phyloP scores from a whole-genome alignment of 2,888 invertebrate genomes.

The Parasteatoda lunata region DNA sequence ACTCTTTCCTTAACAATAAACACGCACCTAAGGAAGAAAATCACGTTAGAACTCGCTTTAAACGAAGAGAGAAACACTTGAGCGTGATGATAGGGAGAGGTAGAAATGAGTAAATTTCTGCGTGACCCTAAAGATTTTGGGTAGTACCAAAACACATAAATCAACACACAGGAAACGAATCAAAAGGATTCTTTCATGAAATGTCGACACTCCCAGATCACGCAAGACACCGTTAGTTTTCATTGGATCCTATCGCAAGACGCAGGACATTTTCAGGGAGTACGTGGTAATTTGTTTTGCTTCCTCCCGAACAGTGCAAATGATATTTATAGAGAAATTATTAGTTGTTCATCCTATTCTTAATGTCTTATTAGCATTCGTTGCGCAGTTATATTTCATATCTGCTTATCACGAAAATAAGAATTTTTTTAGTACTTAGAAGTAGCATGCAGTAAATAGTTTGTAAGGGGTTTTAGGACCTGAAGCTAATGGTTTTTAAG shows the following conservation, averaged over 20 bases:
- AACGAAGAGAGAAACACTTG: neutral
- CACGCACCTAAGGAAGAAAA: conserved; percentile 34
- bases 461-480: too few relatives aligned
- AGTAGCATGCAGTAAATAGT: too few relatives aligned
- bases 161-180: conserved; percentile 26
- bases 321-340: too few relatives aligned
- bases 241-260: neutral
- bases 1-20: neutral
- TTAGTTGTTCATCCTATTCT: too few relatives aligned
- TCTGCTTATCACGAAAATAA: too few relatives aligned
- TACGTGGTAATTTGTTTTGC: conserved; percentile 1
- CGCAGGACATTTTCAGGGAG: conserved; percentile 9
- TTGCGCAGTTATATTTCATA: too few relatives aligned
- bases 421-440: too few relatives aligned
- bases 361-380: too few relatives aligned
- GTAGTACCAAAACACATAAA: conserved; percentile 30
- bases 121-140: conserved; percentile 33
- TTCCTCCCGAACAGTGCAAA: too few relatives aligned
- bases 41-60: conserved; percentile 37
- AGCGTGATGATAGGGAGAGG: conserved; percentile 5
- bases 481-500: too few relatives aligned
- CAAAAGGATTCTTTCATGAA: conserved; percentile 20
- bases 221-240: conserved; percentile 26
- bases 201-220: conserved; percentile 25
- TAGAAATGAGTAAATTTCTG: neutral